These are phyloP conservation scores for Laterallus jamaicensis DNA, from an alignment of 2,113 vertebrate species.

Conservation along the genomic window DNA sequence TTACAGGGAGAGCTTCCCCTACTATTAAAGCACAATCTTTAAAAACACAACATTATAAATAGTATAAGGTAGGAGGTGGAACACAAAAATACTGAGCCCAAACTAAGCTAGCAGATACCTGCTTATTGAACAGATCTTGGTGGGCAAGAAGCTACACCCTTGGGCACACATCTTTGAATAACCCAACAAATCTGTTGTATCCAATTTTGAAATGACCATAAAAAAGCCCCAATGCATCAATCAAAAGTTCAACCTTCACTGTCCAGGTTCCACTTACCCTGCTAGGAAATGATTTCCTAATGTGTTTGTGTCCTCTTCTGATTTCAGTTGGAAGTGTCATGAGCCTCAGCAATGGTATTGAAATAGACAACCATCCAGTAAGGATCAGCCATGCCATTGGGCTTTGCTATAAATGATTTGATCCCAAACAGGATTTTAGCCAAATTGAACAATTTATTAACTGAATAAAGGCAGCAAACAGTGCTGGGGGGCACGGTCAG, in stretches of 20 bases:
- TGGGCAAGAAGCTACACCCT: neutral
- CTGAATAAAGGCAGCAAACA: no score
- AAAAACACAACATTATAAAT: neutral
- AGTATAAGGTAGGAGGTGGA: neutral
- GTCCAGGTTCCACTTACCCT: neutral
- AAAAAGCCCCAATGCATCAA: neutral
- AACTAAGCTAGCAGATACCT: neutral
- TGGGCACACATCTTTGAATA: neutral
- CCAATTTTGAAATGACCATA: neutral
- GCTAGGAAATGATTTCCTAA: neutral
- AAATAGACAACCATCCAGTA: neutral
- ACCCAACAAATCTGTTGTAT: neutral
- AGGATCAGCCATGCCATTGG: rapidly evolving
- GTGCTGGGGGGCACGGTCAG: no score
- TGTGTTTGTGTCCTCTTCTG: neutral
- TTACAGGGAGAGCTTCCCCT: neutral
- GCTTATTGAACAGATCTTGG: neutral
- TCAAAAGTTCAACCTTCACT: neutral
- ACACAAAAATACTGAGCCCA: neutral
- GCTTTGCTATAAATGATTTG: no score
- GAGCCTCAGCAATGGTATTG: neutral
- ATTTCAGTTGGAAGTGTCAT: neutral
- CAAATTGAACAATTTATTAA: no score
- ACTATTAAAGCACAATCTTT: neutral
- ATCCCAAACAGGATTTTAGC: no score